phyloP scores from a whole-genome alignment of 2,797 vertebrate species.

The Gallirallus australis region DNA sequence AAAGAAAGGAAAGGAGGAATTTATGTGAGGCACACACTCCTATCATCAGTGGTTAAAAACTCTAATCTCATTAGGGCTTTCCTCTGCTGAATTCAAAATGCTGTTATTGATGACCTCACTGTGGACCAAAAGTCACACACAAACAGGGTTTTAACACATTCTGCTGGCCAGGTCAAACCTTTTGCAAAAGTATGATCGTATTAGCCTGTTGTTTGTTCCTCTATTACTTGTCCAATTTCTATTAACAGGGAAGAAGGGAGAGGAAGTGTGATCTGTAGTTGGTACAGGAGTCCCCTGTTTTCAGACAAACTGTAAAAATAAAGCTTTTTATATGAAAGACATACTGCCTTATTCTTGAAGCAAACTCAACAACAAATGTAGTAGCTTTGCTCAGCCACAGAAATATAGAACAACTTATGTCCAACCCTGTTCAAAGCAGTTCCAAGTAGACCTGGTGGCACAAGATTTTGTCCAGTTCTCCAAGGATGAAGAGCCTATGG shows the following conservation, averaged over 20 bases:
- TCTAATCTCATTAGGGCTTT: not conserved
- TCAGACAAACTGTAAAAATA: not conserved
- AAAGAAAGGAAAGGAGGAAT: slow-evolving; percentile 8
- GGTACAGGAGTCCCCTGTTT: not conserved
- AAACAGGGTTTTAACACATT: slow-evolving; percentile 13
- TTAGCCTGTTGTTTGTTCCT: not conserved
- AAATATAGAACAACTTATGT: not conserved
- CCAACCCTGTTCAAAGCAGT: not conserved
- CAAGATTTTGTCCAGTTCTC: not conserved
- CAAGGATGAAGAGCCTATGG: not conserved
- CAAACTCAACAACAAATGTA: not conserved
- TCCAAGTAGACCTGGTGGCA: not conserved
- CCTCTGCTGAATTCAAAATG: slow-evolving; percentile 16
- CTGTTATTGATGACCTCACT: not conserved
- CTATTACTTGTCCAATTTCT: not conserved
- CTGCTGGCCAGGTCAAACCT: not conserved
- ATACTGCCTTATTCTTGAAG: not conserved
- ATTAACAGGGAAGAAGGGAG: not conserved
- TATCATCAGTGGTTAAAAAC: not conserved
- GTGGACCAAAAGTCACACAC: slow-evolving; percentile 2
- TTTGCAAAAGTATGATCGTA: not conserved
- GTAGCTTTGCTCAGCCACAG: not conserved
- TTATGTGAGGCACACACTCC: slow-evolving; percentile 1
- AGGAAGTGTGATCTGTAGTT: not conserved
- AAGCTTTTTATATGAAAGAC: not conserved